Evolutionary conservation across 1,140 invertebrate genomes (phyloP), one percentile per base, ranked within the genome.

Genomic region (Apis cerana): DNA sequence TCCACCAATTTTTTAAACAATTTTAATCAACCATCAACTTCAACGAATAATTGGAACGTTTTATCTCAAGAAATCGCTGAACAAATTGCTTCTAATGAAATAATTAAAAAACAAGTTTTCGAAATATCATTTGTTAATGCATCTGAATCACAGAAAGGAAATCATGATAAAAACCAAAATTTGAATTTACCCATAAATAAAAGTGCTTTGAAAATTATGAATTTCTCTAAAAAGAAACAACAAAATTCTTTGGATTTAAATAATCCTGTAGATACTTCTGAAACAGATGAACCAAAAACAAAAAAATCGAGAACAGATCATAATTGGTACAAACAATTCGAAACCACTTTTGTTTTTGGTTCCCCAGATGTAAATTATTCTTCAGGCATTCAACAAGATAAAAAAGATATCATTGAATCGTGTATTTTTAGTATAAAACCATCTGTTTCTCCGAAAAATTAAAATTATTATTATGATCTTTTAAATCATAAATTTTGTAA

Each of bases 311-410:
- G 70, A 43, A 21, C 19, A 11, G 62, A 80, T 52, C 15, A 19
- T 13, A 17, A 87, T 43, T 87, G 86, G 82, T 80, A 33, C 15
- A 87, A 80, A 23, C 52, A 65, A 17, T 87, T 58, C 33, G 82
- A 84, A 23, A 77, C 61, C 19, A 64, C 54, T 17, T 86, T 86
- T 19, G 76, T 87, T 23, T 86, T 86, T n/a, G 81, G 64, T 19
- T 56, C 74, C 2, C 23, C 64, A 3, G 13, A 50, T 27, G 19
- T 7, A 5, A 56, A 27, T 70, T 82, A 23, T 17, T 33, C 67
- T 33, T 13, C 23, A 5, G 54, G 8, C 5, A 8, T 43, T 15
- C 80, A 5, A 3, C 33, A 7, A 13, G 48, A 71, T 13, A 48
- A 76, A 15, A 43, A 43, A 43, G 33, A 50, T 15, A 71, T 21